Base-by-base conservation (phyloP, 2,888 invertebrate species). In the Anagyrus pseudococci region DNA sequence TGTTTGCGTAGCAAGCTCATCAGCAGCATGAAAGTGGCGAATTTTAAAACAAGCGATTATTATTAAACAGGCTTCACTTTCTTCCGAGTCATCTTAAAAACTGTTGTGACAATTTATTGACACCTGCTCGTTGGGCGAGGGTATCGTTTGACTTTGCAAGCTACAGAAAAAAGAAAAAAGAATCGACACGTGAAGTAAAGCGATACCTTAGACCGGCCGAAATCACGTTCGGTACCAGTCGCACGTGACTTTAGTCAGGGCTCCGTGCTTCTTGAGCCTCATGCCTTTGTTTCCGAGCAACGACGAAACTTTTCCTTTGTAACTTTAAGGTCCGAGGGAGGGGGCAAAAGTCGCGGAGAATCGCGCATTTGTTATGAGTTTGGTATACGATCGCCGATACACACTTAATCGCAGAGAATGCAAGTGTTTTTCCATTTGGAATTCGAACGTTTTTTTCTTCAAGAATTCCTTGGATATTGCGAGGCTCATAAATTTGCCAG, bases 361-460 rank as follows among this genome's bases (percentile, higher is more conserved):
- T 63, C 50, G 40, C 25, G 55, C 59, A 56, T 64, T 59, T 56
- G 58, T 63, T 58, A 54, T 58, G 22, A 53, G 53, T 53, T 47
- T 43, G 52, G 44, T 49, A n/a, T n/a, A 10, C n/a, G 29, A 40
- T 55, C 40, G 50, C 22, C 50, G 29, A 55, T 52, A 54, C n/a
- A n/a, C n/a, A n/a, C 58, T 54, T 49, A 58, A 54, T 62, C 33
- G 40, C 23, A 60, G 33, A 2, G 13, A 2, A 37, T 56, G 58
- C 59, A 66, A 47, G 17, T 63, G 54, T 68, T 26, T 41, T 40
- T 54, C 22, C 46, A n/a, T n/a, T n/a, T n/a, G n/a, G n/a, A n/a
- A n/a, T n/a, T n/a, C n/a, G n/a, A n/a, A n/a, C n/a, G n/a, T n/a
- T n/a, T n/a, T n/a, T n/a, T n/a, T n/a, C n/a, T n/a, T n/a, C n/a